Evolutionary conservation across 2,113 vertebrate genomes (phyloP).

Genomic region (Microtus pennsylvanicus): DNA sequence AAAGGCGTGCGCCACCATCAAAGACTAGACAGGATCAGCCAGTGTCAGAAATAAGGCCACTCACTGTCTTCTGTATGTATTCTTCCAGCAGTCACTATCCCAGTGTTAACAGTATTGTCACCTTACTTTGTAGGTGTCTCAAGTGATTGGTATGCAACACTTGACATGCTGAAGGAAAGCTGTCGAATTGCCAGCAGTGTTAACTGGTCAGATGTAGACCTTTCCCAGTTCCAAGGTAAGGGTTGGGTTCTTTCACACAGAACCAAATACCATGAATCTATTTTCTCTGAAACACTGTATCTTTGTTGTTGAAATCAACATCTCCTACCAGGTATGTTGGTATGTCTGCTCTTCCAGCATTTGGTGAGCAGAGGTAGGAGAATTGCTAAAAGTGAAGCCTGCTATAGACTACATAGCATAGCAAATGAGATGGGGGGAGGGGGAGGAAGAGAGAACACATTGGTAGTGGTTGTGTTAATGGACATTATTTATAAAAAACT

Average conservation of each 20-base stretch:
- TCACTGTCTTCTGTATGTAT: not conserved
- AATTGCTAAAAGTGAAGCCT: not conserved
- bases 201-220: constrained; percentile 94
- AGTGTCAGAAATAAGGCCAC: not conserved
- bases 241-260: constrained; percentile 21
- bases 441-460: too few species aligned
- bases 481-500: constrained; percentile 30
- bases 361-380: not conserved
- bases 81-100: not conserved
- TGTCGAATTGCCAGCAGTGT: constrained; percentile 93
- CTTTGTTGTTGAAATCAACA: constrained; percentile 56
- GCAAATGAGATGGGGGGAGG: too few species aligned
- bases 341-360: not conserved
- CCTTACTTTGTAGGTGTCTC: constrained; percentile 77
- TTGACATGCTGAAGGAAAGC: constrained; percentile 94
- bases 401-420: not conserved
- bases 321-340: not conserved
- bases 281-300: constrained; percentile 23
- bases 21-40: constrained; percentile 23
- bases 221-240: constrained; percentile 93
- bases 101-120: constrained; percentile 54
- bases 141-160: constrained; percentile 92
- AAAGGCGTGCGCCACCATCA: too few species aligned
- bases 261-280: not conserved
- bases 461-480: constrained; percentile 18